A percentile compares a stretch with the other conserved stretches of the same genome.
These are phyloP conservation scores for Bombylius discolor DNA, from an alignment of 2,888 invertebrate genomes.

Conservation along the genomic window DNA sequence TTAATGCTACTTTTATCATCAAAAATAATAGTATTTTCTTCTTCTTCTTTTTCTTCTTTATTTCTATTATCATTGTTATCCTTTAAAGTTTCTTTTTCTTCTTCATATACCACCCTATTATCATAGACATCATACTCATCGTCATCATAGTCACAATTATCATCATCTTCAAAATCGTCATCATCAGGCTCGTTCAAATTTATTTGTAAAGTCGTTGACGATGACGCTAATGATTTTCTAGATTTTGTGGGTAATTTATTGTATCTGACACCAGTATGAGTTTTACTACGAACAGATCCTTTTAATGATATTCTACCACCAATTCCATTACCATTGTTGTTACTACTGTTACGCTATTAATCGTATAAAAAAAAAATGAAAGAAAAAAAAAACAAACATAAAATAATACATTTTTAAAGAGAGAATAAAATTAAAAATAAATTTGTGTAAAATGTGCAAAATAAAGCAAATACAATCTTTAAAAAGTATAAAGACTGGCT, in stretches of 20 bases:
- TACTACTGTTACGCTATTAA: conserved; percentile 25
- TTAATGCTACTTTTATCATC: background rate
- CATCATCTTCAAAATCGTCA: conserved; percentile 1
- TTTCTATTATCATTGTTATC: no score
- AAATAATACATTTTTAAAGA: background rate
- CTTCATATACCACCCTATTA: no score
- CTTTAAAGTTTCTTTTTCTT: no score
- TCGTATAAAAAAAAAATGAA: conserved; percentile 1
- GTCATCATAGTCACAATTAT: background rate
- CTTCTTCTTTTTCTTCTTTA: no score
- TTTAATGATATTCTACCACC: conserved; percentile 7
- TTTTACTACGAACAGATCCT: background rate
- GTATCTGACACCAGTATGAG: conserved; percentile 28
- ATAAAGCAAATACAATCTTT: no score
- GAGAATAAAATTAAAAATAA: no score
- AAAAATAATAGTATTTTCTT: no score
- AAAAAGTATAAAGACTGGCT: no score
- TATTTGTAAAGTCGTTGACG: conserved; percentile 2
- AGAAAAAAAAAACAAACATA: background rate
- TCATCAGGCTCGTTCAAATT: conserved; percentile 5
- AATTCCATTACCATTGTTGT: no score
- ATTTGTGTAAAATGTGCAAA: no score
- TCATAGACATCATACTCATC: no score
- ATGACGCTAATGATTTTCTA: conserved; percentile 15
- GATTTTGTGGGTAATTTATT: conserved; percentile 26